Evolutionary conservation across 2,888 invertebrate species (phyloP), one percentile per base, ranked within the genome.

Genomic region (Caenorhabditis sp.): DNA sequence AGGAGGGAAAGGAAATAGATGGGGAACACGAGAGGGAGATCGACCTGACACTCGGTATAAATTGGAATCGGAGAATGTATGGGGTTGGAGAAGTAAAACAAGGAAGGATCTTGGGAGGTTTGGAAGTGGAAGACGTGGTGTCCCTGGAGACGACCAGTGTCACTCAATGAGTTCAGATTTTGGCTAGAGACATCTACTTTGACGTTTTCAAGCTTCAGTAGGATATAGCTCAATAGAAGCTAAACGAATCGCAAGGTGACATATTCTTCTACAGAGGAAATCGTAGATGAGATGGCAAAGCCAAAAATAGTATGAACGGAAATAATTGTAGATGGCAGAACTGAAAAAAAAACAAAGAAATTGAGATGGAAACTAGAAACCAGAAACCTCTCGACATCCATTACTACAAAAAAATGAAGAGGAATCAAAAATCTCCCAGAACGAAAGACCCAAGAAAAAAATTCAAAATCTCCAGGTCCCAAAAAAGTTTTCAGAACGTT

Each of bases 1-100:
- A 66, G 24, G 63, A 38, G 61, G 81, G n/a, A n/a, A 64, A 66
- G 72, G 80, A 66, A 68, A 76, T 35, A 61, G 63, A 54, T 54
- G 41, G 31, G 69, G 73, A 74, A 80, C 74, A 80, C 69, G 63
- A 68, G 61, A 76, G 72, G 54, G 64, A n/a, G 72, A 68, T 41
- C 49, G 70, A 70, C 56, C 44, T 61, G 41, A 56, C 47, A 61
- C 28, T 49, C 63, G 69, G 77, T 59, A 77, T 68, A 59, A 77
- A 69, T 69, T 69, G 81, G 75, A 82, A 72, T 70, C 68, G 77
- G 68, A 61, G 58, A 58, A 41, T 58, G 12, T 7, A 12, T 38
- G 12, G 12, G 7, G 7, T 31, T 44, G 54, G 44, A 64, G 22
- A 22, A 56, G 19, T 19, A 47, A 44, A 68, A 47, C 22, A 38